Conservation (phyloP, 2,888 invertebrate species). For the Galeruca laticollis region DNA sequence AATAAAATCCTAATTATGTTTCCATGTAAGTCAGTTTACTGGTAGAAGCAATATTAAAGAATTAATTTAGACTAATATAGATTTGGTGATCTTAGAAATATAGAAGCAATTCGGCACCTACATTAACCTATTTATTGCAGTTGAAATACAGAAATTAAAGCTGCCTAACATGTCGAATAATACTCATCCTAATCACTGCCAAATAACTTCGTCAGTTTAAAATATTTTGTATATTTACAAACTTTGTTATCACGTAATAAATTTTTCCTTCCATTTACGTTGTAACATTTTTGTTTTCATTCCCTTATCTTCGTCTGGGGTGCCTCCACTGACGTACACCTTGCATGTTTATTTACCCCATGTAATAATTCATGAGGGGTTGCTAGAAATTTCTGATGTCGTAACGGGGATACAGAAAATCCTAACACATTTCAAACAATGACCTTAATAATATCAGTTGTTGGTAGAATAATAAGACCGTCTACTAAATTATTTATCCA, state of each 20-base stretch:
- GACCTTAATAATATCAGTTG: conserved; percentile 23
- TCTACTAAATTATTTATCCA: neutral
- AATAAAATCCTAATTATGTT: too few relatives aligned
- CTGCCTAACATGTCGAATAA: too few relatives aligned
- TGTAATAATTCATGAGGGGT: conserved; percentile 37
- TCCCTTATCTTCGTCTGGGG: conserved; percentile 1
- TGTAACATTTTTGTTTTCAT: neutral
- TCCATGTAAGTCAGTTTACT: too few relatives aligned
- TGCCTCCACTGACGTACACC: conserved; percentile 28
- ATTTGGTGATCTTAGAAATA: too few relatives aligned
- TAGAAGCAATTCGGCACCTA: too few relatives aligned
- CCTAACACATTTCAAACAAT: conserved; percentile 25
- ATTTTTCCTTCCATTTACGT: neutral
- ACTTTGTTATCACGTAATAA: neutral
- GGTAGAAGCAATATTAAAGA: too few relatives aligned
- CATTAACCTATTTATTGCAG: too few relatives aligned
- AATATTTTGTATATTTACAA: neutral
- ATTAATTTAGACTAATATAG: too few relatives aligned
- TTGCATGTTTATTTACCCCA: conserved; percentile 38
- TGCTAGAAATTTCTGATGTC: conserved; percentile 27
- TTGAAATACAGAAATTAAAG: too few relatives aligned
- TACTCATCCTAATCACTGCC: too few relatives aligned
- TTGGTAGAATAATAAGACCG: neutral
- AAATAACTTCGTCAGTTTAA: too few relatives aligned
- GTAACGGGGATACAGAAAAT: conserved; percentile 24